phyloP scores from a whole-genome alignment of 1,140 invertebrate species.

The Alviniconcha marisindica region DNA sequence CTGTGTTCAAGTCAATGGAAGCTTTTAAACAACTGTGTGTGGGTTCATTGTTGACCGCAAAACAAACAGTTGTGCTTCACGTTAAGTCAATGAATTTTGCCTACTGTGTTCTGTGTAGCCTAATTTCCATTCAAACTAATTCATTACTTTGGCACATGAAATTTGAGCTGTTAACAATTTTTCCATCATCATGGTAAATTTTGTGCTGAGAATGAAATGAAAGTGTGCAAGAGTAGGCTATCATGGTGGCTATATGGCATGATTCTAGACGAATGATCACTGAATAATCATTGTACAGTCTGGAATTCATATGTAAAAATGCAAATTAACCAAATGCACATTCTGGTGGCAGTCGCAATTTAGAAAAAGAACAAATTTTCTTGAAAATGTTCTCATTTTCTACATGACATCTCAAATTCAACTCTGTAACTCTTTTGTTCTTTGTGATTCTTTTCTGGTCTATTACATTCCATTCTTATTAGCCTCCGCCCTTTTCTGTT shows the following conservation, averaged over 20 bases:
- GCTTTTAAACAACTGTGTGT: not conserved
- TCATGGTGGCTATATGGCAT: no score
- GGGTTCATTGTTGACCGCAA: not conserved
- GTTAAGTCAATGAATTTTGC: no score
- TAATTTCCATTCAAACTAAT: not conserved
- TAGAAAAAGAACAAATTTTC: not conserved
- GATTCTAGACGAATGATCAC: no score
- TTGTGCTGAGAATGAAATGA: not conserved
- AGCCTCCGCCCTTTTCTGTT: no score
- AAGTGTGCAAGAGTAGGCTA: no score
- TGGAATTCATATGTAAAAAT: not conserved
- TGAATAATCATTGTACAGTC: not conserved
- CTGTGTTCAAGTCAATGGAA: not conserved
- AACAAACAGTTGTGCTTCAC: not conserved
- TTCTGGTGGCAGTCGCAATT: not conserved
- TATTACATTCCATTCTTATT: no score
- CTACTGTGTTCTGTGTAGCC: no score
- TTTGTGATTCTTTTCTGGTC: no score
- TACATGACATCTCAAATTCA: no score
- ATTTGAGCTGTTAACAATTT: not conserved
- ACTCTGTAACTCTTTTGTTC: no score
- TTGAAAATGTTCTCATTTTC: no score
- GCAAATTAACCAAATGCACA: not conserved
- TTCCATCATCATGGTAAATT: slow-evolving; percentile 26
- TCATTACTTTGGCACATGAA: not conserved